Base-by-base conservation (phyloP, 2,113 vertebrate genomes). In the Apeltes quadracus region DNA sequence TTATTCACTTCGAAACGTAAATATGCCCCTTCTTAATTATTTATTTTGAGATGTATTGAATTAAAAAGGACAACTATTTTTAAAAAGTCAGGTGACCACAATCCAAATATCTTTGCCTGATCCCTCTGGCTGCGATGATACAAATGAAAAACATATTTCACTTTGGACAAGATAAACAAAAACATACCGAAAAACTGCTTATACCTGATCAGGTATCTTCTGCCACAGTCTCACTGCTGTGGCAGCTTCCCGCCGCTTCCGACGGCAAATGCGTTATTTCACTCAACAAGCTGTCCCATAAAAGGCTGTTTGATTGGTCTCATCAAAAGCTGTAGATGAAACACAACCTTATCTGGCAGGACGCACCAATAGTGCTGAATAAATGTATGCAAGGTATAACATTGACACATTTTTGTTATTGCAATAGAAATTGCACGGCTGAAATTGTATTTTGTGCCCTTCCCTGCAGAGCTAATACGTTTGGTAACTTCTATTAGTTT, bases 291-390 rank as follows among this genome's bases (percentile, higher is more conserved):
- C 1, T n/a, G 41, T 41, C 38, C 41, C 22, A 14, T 53, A 29
- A 56, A 11, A 4, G 46, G 59, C 25, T n/a, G 16, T 13, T 29
- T 14, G 12, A 23, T 51, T 9, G n/a, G 3, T 36, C 41, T 23
- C 4, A 63, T 46, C 43, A 71, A 69, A 38, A 13, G 10, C 36
- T 39, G 38, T 39, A n/a, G 34, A 54, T 61, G 63, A 55, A 62
- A 67, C 65, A 36, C 15, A 46, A 61, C 9, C 38, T 41, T 1
- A 48, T 36, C 36, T 51, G 29, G 20, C 36, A 50, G 58, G 13
- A 38, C 23, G 25, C 51, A 18, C 32, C 34, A 39, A 20, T 16
- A 46, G 38, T 50, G 9, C 7, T 51, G 7, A 51, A 51, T 7
- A 38, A 53, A 44, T 43, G 13, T 43, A 43, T 43, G 13, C 4